Percentiles rank a stretch among this genome's conserved stretches.
These are phyloP conservation scores for Peromyscus maniculatus DNA, from an alignment of 2,113 vertebrate species.

Conservation along the genomic window DNA sequence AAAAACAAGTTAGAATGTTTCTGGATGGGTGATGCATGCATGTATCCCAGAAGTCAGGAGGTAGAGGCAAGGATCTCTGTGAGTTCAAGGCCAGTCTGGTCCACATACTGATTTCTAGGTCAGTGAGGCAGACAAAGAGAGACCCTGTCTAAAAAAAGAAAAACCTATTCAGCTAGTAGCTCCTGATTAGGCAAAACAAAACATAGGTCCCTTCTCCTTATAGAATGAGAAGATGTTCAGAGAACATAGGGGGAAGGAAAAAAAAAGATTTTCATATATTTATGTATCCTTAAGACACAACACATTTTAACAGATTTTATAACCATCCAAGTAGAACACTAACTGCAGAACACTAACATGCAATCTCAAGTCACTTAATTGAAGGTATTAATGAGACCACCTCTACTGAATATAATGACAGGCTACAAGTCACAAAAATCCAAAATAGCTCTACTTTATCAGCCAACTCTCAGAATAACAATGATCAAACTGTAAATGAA, in stretches of 20 bases:
- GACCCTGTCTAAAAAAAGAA: neutral
- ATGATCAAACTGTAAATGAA: slow-evolving; percentile 56
- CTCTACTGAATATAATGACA: slow-evolving; percentile 61
- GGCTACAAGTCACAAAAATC: slow-evolving; percentile 69
- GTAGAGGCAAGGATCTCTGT: neutral
- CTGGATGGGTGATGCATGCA: neutral
- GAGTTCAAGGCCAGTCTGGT: neutral
- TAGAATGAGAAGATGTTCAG: neutral
- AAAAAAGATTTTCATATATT: neutral
- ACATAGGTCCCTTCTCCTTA: neutral
- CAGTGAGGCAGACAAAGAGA: neutral
- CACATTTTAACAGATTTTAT: slow-evolving; percentile 50
- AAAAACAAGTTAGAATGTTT: neutral
- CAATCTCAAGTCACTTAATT: slow-evolving; percentile 75
- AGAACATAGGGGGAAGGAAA: neutral
- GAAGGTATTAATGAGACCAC: slow-evolving; percentile 71
- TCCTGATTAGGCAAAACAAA: neutral
- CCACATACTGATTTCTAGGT: neutral
- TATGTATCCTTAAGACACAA: slow-evolving; percentile 46
- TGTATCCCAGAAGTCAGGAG: neutral
- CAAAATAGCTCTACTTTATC: slow-evolving; percentile 48
- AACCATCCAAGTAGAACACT: slow-evolving; percentile 30
- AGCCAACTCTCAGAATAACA: slow-evolving; percentile 54
- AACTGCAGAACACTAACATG: slow-evolving; percentile 57
- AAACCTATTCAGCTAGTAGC: neutral